Evolutionary conservation across 2,797 vertebrate genomes (phyloP), one percentile per base, ranked within the genome.

Genomic region (Hoplostethus atlanticus): DNA sequence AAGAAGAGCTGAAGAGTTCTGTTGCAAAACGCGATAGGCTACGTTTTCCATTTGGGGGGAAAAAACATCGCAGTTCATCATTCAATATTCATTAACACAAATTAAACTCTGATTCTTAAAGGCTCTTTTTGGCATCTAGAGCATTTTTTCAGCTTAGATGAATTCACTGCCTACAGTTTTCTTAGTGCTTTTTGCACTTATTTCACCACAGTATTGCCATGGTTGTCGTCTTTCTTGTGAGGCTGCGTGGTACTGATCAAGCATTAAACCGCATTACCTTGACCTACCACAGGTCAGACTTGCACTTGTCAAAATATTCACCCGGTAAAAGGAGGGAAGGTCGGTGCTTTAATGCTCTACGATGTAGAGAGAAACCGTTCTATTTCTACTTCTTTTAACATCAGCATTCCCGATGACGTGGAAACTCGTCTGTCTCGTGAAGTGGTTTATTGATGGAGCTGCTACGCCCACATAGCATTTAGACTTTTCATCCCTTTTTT

Each of bases 221-320:
- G 2, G 0, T 31, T 21, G 0, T 68, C 51, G 0, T 68, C 51
- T 60, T 21, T 6, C 28, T 31, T 31, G 21, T 65, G 50, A 42
- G 10, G 40, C 40, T 42, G 40, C 10, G 10, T 42, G 13, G 25
- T 71, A 60, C 16, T 25, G 38, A 40, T 48, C 44, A 80, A 68
- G 65, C 76, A 68, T 79, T 80, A 36, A 60, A 57, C 16, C 75
- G 55, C 62, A 44, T 47, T 51, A 60, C 7, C 42, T 30, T 36
- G 38, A 28, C 31, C 47, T 64, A 21, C 52, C 59, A 55, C 17
- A 34, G 30, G 38, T 59, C 17, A 34, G 4, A 60, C 72, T 55
- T 73, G 52, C 59, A 76, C 63, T 68, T 57, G 21, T 71, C 67
- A 3, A 63, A 34, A 11, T 42, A 36, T 16, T 62, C 17, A 15